These are phyloP conservation scores for Rhabdomys dilectus DNA, from an alignment of 2,113 vertebrate species.

Conservation along the genomic window DNA sequence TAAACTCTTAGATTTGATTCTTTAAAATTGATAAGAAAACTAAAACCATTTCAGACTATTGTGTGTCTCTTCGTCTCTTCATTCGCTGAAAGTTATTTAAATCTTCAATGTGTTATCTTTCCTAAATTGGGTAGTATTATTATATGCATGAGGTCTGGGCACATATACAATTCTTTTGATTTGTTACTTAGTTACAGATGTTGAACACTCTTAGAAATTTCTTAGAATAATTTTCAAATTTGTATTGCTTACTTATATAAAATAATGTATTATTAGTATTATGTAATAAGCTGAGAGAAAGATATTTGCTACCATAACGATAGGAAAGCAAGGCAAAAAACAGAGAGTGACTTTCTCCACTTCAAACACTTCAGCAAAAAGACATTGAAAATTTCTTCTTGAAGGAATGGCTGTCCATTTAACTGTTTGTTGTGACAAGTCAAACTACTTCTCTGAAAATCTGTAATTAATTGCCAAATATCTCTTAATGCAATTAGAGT, in stretches of 20 bases:
- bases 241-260: neutral
- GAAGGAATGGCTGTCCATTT: neutral
- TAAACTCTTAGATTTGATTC: neutral
- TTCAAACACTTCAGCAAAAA: neutral
- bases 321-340: neutral
- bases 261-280: neutral
- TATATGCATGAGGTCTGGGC: neutral
- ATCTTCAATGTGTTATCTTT: conserved; percentile 15
- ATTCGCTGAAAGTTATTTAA: conserved; percentile 10
- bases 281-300: neutral
- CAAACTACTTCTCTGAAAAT: conserved; percentile 3
- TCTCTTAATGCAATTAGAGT: neutral
- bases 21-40: neutral
- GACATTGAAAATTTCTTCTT: neutral
- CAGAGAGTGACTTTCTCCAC: neutral
- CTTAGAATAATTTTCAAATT: neutral
- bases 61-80: neutral
- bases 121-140: neutral
- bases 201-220: neutral
- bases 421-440: conserved; percentile 26
- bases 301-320: neutral
- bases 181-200: conserved; percentile 34
- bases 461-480: conserved; percentile 31
- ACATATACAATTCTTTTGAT: neutral
- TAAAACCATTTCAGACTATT: neutral